Evolutionary conservation across 2,113 vertebrate genomes (phyloP).

Genomic region (Scalopus aquaticus): DNA sequence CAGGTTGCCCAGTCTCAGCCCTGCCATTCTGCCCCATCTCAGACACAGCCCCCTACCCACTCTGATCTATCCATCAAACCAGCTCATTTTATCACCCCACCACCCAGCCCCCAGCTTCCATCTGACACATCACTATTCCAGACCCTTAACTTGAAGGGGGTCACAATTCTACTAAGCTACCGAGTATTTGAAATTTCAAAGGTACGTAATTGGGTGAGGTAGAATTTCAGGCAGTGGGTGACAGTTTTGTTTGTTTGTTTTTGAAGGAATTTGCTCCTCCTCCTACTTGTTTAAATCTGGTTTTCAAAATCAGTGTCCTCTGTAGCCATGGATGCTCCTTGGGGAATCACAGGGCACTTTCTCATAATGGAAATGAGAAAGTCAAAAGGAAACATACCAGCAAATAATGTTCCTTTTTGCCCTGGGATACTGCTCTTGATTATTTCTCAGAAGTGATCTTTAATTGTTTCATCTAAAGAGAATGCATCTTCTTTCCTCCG

Average conservation of each 20-base stretch:
- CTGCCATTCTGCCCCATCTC: not conserved
- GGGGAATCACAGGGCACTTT: conserved; percentile 45
- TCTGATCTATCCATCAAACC: not conserved
- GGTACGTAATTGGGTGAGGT: not conserved
- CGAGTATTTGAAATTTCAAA: not conserved
- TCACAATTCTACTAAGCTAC: not conserved
- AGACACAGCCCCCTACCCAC: not conserved
- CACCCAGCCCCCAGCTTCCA: not conserved
- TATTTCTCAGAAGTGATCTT: conserved; percentile 77
- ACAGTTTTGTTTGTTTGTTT: not conserved
- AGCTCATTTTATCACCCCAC: not conserved
- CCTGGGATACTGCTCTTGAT: not conserved
- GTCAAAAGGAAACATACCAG: conserved; percentile 18
- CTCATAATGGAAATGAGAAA: conserved; percentile 48
- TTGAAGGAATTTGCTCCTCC: not conserved
- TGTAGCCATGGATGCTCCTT: not conserved
- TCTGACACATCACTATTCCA: not conserved
- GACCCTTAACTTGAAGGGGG: not conserved
- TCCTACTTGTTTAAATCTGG: not conserved
- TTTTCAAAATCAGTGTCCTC: not conserved
- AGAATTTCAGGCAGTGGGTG: not conserved
- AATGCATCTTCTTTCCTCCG: conserved; percentile 66
- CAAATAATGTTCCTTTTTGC: conserved; percentile 48
- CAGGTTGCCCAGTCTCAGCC: not conserved
- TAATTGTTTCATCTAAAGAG: conserved; percentile 83